These are phyloP conservation scores for Aphelenchoides fujianensis DNA, from an alignment of 1,140 invertebrate genomes.

Conservation along the genomic window DNA sequence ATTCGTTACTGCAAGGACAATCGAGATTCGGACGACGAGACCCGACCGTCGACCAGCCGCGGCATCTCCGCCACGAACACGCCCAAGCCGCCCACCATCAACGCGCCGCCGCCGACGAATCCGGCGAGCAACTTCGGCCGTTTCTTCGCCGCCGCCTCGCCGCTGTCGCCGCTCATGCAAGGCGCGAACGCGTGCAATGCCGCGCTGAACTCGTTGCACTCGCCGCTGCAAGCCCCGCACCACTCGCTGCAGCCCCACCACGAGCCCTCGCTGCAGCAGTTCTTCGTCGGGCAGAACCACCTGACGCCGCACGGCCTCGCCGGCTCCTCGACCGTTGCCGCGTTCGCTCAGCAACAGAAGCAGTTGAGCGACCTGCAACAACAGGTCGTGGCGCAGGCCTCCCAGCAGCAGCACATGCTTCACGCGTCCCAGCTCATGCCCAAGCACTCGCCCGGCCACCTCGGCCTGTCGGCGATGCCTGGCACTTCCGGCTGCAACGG, in stretches of 20 bases:
- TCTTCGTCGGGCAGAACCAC: background rate
- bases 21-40: background rate
- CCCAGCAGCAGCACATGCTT: conserved; percentile 8
- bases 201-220: background rate
- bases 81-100: background rate
- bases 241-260: conserved; percentile 14
- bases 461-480: background rate
- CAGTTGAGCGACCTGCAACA: conserved; percentile 11
- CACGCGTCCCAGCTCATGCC: background rate
- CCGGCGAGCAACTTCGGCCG: conserved; percentile 12
- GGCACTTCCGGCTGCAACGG: conserved; percentile 12
- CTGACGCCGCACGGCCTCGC: background rate
- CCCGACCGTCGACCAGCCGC: conserved; percentile 12
- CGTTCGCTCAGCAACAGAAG: conserved; percentile 8
- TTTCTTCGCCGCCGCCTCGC: conserved; percentile 9
- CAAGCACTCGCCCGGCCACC: conserved; percentile 10
- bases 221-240: conserved; percentile 20
- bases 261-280: conserved; percentile 18
- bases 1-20: conserved; percentile 29
- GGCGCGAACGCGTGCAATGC: background rate
- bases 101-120: background rate
- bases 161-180: conserved; percentile 17
- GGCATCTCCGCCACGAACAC: background rate
- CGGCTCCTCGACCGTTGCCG: background rate
- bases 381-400: conserved; percentile 2